Evolutionary conservation across 1,140 invertebrate genomes (phyloP), one percentile per base, ranked within the genome.

Genomic region (Drosophila rhopaloa): DNA sequence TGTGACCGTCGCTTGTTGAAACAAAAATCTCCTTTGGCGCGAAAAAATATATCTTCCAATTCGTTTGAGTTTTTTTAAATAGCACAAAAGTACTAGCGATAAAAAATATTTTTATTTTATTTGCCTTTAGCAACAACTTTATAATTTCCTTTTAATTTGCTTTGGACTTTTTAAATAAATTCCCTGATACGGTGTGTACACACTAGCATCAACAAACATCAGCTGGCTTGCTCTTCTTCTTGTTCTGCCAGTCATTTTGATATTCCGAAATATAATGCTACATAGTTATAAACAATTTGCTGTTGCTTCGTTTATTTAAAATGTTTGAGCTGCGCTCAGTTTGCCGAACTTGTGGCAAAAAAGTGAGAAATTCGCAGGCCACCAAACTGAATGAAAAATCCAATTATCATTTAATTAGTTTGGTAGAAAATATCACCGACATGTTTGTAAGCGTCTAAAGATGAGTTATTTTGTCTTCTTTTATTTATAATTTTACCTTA

Each of bases 401-500:
- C 0, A 78, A 81, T 40, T 81, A 75, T 4, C 16, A 43, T 0
- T 32, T 81, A 4, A 56, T 85, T 14, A 66, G 51, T 38, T 35
- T 85, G 16, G 59, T 85, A 29, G 74, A 85, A 48, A 76, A 86
- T 6, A 75, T 85, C 4, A 62, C 78, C n/a, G 82, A 85, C 44
- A 75, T 86, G 61, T 79, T 63, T 72, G 81, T 75, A 4, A 78
- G 78, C 53, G 32, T 32, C 13, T 51, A 6, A 9, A 37, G 38
- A n/a, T 46, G 0, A 9, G 27, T 0, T 5, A 5, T n/a, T n/a
- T 27, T 8, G 8, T 37, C 2, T 7, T 37, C 2, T 37, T 24
- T 24, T 46, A 29, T 46, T 4, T 40, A 16, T 50, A 14, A 7
- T 3, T 4, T 51, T 32, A n/a, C 47, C 43, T 38, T 8, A 40